A percentile compares a stretch with the other conserved stretches of the same genome.
phyloP scores from a whole-genome alignment of 2,113 vertebrate species.

The Accipiter virgatus region DNA sequence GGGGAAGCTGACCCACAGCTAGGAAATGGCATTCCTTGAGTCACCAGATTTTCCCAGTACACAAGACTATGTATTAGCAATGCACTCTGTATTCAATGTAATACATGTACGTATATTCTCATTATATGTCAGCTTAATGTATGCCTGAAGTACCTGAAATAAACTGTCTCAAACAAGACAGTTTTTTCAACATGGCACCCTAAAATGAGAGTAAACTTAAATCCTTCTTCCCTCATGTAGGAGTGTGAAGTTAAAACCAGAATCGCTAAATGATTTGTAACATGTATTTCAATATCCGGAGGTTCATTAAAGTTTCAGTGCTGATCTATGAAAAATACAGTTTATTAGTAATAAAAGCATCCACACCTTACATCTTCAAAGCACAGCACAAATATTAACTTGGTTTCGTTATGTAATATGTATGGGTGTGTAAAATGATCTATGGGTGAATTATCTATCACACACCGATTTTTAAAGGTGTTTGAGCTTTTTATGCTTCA shows the following conservation, averaged over 20 bases:
- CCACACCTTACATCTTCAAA: neutral
- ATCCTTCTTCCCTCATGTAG: neutral
- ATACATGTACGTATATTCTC: neutral
- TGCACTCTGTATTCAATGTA: neutral
- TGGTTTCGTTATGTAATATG: neutral
- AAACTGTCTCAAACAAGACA: neutral
- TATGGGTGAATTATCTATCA: neutral
- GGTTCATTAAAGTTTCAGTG: conserved; percentile 21
- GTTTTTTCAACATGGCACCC: neutral
- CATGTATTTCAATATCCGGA: neutral
- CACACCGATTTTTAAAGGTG: neutral
- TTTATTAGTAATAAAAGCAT: conserved; percentile 34
- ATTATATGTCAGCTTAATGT: neutral
- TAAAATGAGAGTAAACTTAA: neutral
- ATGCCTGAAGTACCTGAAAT: neutral
- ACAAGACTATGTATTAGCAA: neutral
- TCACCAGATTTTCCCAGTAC: neutral
- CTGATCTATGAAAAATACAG: neutral
- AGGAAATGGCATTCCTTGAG: neutral
- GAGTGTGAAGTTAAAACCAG: neutral
- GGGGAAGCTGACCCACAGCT: neutral
- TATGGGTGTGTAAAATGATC: neutral
- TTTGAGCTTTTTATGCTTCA: neutral
- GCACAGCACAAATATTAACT: neutral
- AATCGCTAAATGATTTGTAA: neutral